These are phyloP conservation scores for Drosophila multiciliata DNA, from an alignment of 2,888 invertebrate genomes.

Conservation along the genomic window DNA sequence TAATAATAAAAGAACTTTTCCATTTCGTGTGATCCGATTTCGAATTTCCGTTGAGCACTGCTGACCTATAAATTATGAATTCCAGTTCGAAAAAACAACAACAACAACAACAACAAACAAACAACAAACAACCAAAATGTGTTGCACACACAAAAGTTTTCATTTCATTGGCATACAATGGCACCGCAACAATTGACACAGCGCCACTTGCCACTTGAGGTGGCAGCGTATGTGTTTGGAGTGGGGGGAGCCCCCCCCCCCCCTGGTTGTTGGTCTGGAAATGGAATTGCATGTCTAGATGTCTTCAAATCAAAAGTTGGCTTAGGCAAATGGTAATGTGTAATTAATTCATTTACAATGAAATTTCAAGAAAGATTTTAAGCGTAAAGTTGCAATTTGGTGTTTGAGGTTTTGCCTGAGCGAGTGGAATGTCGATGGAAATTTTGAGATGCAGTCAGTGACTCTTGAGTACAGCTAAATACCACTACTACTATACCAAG, in stretches of 20 bases:
- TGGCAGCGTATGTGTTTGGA: background rate
- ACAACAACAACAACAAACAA: too few species aligned
- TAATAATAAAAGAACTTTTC: conserved; percentile 56
- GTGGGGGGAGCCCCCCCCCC: background rate
- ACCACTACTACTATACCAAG: background rate
- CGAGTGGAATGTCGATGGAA: conserved; percentile 35
- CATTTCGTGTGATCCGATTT: conserved; percentile 32
- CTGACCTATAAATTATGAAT: conserved; percentile 78
- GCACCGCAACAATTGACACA: conserved; percentile 63
- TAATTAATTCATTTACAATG: conserved; percentile 73
- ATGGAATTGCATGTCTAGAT: conserved; percentile 61
- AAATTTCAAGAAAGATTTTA: conserved; percentile 55
- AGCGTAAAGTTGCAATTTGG: conserved; percentile 45
- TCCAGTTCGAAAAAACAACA: conserved; percentile 36
- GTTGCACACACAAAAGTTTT: conserved; percentile 47
- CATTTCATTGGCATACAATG: conserved; percentile 64
- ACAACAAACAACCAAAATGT: conserved; percentile 1
- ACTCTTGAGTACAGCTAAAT: background rate
- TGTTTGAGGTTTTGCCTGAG: conserved; percentile 24
- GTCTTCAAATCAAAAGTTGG: conserved; percentile 31
- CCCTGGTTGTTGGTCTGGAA: conserved; percentile 20
- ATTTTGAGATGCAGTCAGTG: conserved; percentile 7
- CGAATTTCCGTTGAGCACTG: conserved; percentile 53
- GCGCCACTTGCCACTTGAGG: conserved; percentile 5
- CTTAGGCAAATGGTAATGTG: conserved; percentile 57